Conservation (phyloP, 1,140 invertebrate species). For the Globodera ellingtonae region DNA sequence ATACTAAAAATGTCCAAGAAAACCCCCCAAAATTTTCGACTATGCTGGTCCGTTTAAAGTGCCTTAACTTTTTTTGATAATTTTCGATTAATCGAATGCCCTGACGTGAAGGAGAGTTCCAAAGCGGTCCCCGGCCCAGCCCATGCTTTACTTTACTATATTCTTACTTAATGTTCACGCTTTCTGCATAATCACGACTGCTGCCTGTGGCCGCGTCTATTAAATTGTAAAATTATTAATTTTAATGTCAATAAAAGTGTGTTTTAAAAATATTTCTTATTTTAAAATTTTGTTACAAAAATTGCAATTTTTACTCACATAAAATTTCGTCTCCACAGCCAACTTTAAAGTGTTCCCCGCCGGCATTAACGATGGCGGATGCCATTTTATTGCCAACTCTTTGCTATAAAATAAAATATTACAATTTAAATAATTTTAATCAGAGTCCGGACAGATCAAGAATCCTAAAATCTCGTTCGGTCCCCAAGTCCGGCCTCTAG, state of each 20-base stretch:
- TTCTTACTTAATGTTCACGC: background rate
- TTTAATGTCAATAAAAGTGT: no score
- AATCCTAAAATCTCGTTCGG: slow-evolving; percentile 37
- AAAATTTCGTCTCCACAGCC: background rate
- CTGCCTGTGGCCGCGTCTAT: background rate
- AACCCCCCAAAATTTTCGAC: background rate
- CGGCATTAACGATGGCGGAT: background rate
- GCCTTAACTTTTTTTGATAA: no score
- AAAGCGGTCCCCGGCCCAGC: no score
- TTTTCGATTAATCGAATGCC: no score
- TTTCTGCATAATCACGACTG: background rate
- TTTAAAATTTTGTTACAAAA: no score
- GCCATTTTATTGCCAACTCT: background rate
- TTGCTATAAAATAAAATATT: background rate
- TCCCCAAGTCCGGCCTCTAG: slow-evolving; percentile 42
- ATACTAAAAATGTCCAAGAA: background rate
- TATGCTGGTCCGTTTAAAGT: no score
- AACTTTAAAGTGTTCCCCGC: background rate
- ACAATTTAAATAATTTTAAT: background rate
- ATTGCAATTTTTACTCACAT: background rate
- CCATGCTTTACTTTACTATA: background rate
- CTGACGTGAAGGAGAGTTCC: no score
- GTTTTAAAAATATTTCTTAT: no score
- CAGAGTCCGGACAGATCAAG: slow-evolving; percentile 41
- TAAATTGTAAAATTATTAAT: background rate